Conservation (phyloP, 2,797 vertebrate genomes). For the Micrastur ruficollis region DNA sequence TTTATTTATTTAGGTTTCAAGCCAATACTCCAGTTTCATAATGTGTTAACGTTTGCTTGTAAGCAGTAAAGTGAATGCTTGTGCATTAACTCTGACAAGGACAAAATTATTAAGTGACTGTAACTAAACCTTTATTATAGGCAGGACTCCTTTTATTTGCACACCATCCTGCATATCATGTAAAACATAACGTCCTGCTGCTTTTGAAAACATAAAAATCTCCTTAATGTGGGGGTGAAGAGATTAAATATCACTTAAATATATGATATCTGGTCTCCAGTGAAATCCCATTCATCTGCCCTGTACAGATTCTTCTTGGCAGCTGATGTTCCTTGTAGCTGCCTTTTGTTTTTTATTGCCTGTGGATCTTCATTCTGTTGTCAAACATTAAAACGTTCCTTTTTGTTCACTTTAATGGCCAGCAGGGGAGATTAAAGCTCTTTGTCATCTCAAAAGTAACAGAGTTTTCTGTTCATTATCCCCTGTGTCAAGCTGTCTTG, state of each 20-base stretch:
- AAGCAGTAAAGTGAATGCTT: conserved; percentile 27
- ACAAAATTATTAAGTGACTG: neutral
- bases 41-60: neutral
- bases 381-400: neutral
- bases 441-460: neutral
- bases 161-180: neutral
- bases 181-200: neutral
- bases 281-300: neutral
- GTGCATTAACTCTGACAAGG: conserved; percentile 6
- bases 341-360: neutral
- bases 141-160: neutral
- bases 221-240: neutral
- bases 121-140: neutral
- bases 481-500: neutral
- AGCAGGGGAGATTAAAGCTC: neutral
- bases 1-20: conserved; percentile 51
- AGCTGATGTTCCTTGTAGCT: neutral
- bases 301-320: neutral
- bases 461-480: neutral
- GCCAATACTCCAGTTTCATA: conserved; percentile 29
- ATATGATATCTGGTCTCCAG: neutral
- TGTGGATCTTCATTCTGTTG: neutral
- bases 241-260: neutral
- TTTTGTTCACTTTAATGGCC: neutral
- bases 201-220: neutral